Evolutionary conservation across 2,888 invertebrate species (phyloP), one percentile per base, ranked within the genome.

Genomic region (Ischnus inquisitorius): DNA sequence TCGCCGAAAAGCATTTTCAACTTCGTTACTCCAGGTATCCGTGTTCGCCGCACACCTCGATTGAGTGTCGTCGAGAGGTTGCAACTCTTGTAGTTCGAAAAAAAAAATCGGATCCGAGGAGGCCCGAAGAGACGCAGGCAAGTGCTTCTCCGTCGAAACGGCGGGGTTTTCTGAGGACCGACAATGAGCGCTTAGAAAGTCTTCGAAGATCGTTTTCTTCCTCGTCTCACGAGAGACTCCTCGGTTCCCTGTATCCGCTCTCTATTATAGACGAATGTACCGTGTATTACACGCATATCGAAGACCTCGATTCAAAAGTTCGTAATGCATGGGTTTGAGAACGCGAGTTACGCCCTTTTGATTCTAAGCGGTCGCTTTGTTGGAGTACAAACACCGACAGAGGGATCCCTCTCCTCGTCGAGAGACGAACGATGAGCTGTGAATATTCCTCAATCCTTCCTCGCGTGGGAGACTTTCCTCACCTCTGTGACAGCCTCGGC

Each of bases 381-480:
- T 14, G 28, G 12, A 28, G 46, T 72, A 67, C 46, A 57, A 54
- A 60, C 12, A 28, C 62, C 22, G 54, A 65, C 34, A 51, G 22
- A 19, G 41, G 57, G 74, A 72, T 79, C 74, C 68, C 68, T 54
- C 54, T 34, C 8, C 34, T 34, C 34, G 34, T 34, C 34, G 34
- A 34, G 74, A 68, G 67, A 67, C 80, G 67, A 68, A 68, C 60
- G 68, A 75, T 75, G 48, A 60, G 57, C 54, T 39, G 80, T 67
- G 72, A 57, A 74, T 79, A 57, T 54, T 34, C 67, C 72, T 39
- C 72, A 14, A 43, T 43, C 46, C 14, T 74, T 67, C 57, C 43
- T 34, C 34, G 80, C 74, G 80, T 74, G 80, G 74, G 74, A 80
- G 80, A 80, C 80, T 80, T 74, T 80, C 80, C 74, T 80, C 74